Evolutionary conservation across 2,113 vertebrate species (phyloP), one percentile per base, ranked within the genome.

Genomic region (Corvus moneduloides): DNA sequence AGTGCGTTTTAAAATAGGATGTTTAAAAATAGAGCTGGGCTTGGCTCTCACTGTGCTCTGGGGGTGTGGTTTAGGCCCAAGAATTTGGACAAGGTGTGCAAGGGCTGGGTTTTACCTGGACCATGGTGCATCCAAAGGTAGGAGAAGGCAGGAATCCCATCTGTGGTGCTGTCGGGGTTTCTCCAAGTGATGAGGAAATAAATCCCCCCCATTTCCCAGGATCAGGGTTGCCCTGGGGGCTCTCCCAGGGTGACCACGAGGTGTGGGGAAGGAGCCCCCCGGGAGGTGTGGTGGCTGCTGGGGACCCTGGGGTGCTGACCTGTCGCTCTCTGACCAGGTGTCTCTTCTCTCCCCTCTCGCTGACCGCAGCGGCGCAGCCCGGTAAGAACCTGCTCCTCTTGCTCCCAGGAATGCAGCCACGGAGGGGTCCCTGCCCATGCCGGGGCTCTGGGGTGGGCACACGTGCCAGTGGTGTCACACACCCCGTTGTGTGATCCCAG

Each of bases 301-400:
- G 86, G 95, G 87, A 4, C 9, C 35, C 1, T 6, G 84, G 90
- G 87, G 80, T 1, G 92, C 98, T 99, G 98, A 99, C 98, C 97
- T 99, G 97, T 99, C 94, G 88, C 98, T 99, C 98, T 99, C 99
- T 99, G 99, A 99, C 98, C 98, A 99, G 99, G 98, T 99, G 87
- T 99, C 98, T 99, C 97, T 99, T 99, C 99, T 99, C 99, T 99
- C 98, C 99, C 98, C 98, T 99, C 99, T 98, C 98, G 99, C 99
- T 99, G 99, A 98, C 99, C 99, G 97, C 99, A 99, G 99, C 99
- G 98, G 98, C 99, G 99, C 97, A 99, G 99, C 95, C 99, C 99
- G 99, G 99, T 99, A 99, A 99, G 99, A 5, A 4, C 71, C 43
- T 1, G 17, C 19, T 43, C 28, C 26, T 3, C 51, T 61, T 1